Evolutionary conservation across 2,113 vertebrate genomes (phyloP), one percentile per base, ranked within the genome.

Genomic region (Columbina picui): DNA sequence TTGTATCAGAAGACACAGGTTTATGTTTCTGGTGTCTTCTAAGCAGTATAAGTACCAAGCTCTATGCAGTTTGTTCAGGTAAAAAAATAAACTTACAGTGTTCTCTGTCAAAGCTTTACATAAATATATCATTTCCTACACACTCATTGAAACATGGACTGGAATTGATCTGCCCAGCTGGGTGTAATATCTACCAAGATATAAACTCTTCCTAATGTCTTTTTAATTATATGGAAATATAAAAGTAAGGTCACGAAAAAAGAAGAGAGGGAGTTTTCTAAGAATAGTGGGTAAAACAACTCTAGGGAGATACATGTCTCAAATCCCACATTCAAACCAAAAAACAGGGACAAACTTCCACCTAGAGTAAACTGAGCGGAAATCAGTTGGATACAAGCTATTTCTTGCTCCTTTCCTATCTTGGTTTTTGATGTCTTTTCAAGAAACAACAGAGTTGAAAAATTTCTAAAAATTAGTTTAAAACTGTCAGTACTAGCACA

Each of bases 11-110:
- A 73, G 7, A 2, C 34, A 45, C 7, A 63, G 0, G 1, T 74
- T 49, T 36, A 61, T 2, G 7, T 50, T 80, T 47, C 38, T 59
- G 39, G 43, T 34, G 6, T 10, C 13, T 86, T 90, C 45, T 69
- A 50, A 79, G 17, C 16, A 84, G 13, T 4, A 9, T 10, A 50
- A 14, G 4, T 68, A 56, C 2, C 0, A 0, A 74, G 16, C 34
- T 52, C 4, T 52, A 26, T 22, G 9, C 2, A 18, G 5, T 73
- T 84, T 65, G 7, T 50, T 92, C 34, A 14, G 14, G 30, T 65
- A 74, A 38, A 39, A 39, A 56, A 64, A 60, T 32, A 49, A 69
- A 36, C 11, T 53, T 60, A 8, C 1, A 73, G 11, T 32, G 19
- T 57, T 87, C 34, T 60, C 20, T 57, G 23, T 34, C 34, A n/a